A percentile compares a stretch with the other conserved stretches of the same genome.
Evolutionary conservation across 2,888 invertebrate species (phyloP).

Genomic region (Mythimna loreyi): DNA sequence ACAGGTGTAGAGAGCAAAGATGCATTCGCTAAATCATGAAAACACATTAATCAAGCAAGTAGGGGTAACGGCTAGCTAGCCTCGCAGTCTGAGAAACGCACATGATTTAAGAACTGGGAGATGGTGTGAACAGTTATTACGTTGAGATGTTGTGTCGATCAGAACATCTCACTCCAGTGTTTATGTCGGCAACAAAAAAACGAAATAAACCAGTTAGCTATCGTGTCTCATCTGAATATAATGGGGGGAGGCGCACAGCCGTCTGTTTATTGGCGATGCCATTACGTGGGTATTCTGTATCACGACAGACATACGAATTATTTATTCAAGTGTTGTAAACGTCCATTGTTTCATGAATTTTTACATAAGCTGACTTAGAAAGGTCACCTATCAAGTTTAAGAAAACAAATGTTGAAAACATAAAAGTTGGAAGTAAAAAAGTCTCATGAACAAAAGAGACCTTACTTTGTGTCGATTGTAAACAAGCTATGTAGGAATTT

Average conservation of each 20-base stretch:
- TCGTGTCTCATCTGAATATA: constrained; percentile 87
- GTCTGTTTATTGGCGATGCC: constrained; percentile 75
- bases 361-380: constrained; percentile 45
- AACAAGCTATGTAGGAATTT: constrained; percentile 39
- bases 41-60: constrained; percentile 77
- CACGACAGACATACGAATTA: constrained; percentile 63
- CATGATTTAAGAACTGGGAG: constrained; percentile 52
- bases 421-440: constrained; percentile 31
- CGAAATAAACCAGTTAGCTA: constrained; percentile 67
- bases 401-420: constrained; percentile 39
- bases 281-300: constrained; percentile 78
- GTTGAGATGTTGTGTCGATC: constrained; percentile 63
- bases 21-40: constrained; percentile 73
- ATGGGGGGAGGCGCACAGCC: constrained; percentile 81
- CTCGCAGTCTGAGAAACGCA: constrained; percentile 45
- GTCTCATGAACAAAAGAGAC: constrained; percentile 24
- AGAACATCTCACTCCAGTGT: constrained; percentile 72
- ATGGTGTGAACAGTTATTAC: constrained; percentile 61
- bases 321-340: constrained; percentile 63
- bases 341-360: constrained; percentile 58
- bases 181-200: constrained; percentile 63
- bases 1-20: constrained; percentile 69
- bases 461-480: constrained; percentile 31
- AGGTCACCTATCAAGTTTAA: constrained; percentile 40
- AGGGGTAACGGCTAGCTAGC: constrained; percentile 65